Evolutionary conservation across 2,888 invertebrate species (phyloP), one percentile per base, ranked within the genome.

Genomic region (Trileptium ribeirensis): DNA sequence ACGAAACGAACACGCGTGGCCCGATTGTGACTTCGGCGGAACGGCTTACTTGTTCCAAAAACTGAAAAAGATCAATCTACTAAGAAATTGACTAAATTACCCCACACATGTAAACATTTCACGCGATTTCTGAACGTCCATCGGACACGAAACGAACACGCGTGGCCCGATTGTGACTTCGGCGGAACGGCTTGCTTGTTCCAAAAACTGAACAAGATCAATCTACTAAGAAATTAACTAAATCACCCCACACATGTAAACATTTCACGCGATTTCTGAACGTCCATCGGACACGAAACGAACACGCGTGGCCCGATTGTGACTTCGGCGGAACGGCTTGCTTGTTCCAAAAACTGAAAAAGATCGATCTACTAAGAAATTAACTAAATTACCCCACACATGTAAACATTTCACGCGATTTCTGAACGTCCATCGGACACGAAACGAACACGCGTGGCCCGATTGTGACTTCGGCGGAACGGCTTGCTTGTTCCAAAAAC

Each of bases 71-170:
- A 81, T 39, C 64, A 74, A 1, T n/a, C n/a, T n/a, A n/a, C n/a
- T n/a, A n/a, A n/a, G n/a, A n/a, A n/a, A n/a, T n/a, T n/a, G n/a
- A n/a, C n/a, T n/a, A n/a, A n/a, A n/a, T n/a, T n/a, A n/a, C n/a
- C n/a, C n/a, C n/a, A n/a, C n/a, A n/a, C n/a, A n/a, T n/a, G n/a
- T 95, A 89, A 99, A 99, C 98, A 98, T 99, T 29, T 95, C 95
- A 90, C 95, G 92, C 8, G 92, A 92, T 78, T 91, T 91, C 24
- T 89, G 93, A 86, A 87, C 93, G 92, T 92, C 92, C 89, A 92
- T 91, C 0, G 93, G 93, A 86, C 93, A 93, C 0, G 92, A 91
- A 79, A 93, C 89, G 88, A 93, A 93, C 81, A 92, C 89, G 78
- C 92, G 89, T 0, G 93, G 93, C 67, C 93, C 97, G 84, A 98